Base-by-base conservation (phyloP, 1,140 invertebrate species). In the Penaeus chinensis region DNA sequence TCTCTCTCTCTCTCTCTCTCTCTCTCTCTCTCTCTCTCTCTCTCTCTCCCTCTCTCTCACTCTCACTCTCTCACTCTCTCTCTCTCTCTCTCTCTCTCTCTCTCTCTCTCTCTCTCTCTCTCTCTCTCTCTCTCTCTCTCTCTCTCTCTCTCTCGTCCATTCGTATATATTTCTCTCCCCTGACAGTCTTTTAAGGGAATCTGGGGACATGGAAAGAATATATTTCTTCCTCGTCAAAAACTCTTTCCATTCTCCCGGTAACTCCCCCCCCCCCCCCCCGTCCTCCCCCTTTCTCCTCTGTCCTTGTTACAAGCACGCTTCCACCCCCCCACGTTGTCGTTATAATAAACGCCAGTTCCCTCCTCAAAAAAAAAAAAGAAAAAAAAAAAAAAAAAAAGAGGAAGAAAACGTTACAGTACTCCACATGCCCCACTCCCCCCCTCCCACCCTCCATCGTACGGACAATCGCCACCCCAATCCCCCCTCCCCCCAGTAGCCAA, bases 1-100 rank as follows among this genome's bases (percentile, higher is more conserved):
- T 78, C 76, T 78, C 76, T 78, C 76, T 77, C 74, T 32, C 27
- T 32, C 27, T 77, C 74, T 77, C 74, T 77, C 74, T 77, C 74
- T 77, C 74, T 77, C 74, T 77, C 74, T 32, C 27, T 32, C 27
- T 77, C 74, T 77, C 74, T 77, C 74, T 77, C 74, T 77, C 74
- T 77, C 74, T 77, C 74, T 32, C 27, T 32, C 27, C 37, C 74
- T 77, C 74, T 77, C 74, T 77, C 24, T 32, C 71, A 24, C 60
- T 24, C 24, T 54, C 42, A 8, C 42, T 80, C 78, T 60, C 18
- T 60, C 78, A 7, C 24, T 80, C 79, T 61, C n/a, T 76, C 71
- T 76, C 24, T 76, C 71, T 27, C 24, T 27, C 69, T 19, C n/a
- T 74, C 16, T n/a, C n/a, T 74, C 69, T 74, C 69, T n/a, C 69